Conservation (phyloP, 1,140 invertebrate genomes). For the Drosophila mojavensis region DNA sequence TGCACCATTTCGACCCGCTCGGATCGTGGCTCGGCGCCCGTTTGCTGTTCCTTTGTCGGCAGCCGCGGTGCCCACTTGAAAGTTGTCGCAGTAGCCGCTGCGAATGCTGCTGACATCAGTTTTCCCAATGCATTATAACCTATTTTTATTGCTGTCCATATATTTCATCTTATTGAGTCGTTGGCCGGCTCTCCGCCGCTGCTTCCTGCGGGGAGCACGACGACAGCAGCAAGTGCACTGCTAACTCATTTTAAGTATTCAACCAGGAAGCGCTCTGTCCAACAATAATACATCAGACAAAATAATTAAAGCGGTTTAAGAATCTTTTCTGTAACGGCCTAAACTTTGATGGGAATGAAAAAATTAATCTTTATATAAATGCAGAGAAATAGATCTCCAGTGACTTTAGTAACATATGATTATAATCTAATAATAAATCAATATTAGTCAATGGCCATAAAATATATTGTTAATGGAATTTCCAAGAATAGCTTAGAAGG, state of each 20-base stretch:
- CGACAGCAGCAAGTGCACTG: constrained; percentile 39
- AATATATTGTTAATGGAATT: too few species aligned
- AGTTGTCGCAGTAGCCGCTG: constrained; percentile 68
- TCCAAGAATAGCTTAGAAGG: too few species aligned
- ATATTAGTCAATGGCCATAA: too few species aligned
- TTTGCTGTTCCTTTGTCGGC: constrained; percentile 74
- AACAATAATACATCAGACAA: neutral
- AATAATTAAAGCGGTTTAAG: neutral
- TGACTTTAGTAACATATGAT: too few species aligned
- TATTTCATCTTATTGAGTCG: constrained; percentile 84
- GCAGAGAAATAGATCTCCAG: too few species aligned
- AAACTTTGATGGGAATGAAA: too few species aligned
- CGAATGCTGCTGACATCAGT: constrained; percentile 38
- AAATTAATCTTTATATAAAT: too few species aligned
- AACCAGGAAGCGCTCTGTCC: constrained; percentile 37
- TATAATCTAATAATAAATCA: too few species aligned
- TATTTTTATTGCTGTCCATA: constrained; percentile 83
- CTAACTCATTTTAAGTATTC: constrained; percentile 34
- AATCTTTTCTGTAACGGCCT: too few species aligned
- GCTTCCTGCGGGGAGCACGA: neutral
- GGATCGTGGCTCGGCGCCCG: constrained; percentile 55
- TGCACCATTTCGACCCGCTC: constrained; percentile 22
- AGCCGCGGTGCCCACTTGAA: constrained; percentile 32
- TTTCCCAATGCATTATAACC: constrained; percentile 81
- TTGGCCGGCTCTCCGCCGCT: constrained; percentile 37